These are phyloP conservation scores for Galerucella calmariensis DNA, from an alignment of 2,888 invertebrate species.

Conservation along the genomic window DNA sequence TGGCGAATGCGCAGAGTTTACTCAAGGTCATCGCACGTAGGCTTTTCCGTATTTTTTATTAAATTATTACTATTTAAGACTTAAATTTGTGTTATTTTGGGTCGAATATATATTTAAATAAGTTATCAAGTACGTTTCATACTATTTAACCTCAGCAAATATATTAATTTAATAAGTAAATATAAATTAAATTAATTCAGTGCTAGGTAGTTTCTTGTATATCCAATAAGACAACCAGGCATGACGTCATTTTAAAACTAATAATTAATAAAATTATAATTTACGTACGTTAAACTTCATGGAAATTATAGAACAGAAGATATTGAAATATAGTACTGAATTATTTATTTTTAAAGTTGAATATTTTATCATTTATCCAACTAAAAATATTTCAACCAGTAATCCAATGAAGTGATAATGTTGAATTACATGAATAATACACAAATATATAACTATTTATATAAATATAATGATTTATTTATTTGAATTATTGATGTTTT, in stretches of 20 bases:
- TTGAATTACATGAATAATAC: not conserved
- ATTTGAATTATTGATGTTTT: not conserved
- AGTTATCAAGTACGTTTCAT: not conserved
- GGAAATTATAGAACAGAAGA: not conserved
- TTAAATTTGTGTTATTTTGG: not conserved
- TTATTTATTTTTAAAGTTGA: not conserved
- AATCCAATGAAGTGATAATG: not conserved
- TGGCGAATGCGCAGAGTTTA: constrained; percentile 25
- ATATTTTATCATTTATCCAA: not conserved
- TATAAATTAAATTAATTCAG: not conserved
- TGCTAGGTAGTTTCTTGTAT: not conserved
- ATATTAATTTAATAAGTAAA: not conserved
- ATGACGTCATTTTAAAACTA: not conserved
- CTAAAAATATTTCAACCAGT: not conserved
- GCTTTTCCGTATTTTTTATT: not conserved
- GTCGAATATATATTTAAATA: not conserved
- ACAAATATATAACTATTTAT: not conserved
- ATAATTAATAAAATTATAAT: not conserved
- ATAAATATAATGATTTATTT: not conserved
- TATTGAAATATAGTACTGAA: not conserved
- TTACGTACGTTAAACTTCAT: not conserved
- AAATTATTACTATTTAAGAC: not conserved
- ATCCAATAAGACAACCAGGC: not conserved
- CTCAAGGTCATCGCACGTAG: constrained; percentile 16
- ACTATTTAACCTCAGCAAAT: not conserved